Base-by-base conservation (phyloP, 2,113 vertebrate species). In the Corydoras maculifer region DNA sequence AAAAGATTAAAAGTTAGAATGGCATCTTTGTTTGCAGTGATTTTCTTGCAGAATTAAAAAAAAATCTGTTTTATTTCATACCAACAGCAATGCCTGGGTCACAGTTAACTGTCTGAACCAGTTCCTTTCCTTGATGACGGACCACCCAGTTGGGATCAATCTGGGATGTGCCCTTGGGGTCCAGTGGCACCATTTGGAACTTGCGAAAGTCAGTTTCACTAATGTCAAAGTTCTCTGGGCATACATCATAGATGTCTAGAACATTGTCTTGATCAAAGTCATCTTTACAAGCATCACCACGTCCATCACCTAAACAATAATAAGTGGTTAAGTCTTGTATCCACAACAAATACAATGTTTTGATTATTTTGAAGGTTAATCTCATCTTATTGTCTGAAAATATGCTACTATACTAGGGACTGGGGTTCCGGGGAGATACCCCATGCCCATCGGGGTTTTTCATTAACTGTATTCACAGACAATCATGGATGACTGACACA, bases 111-210 rank as follows among this genome's bases (percentile, higher is more conserved):
- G 97, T 99, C 84, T 99, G 97, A 75, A 99, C 95, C 51, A 99
- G 85, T 68, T 99, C 96, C 90, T 99, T 99, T 78, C 97, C 97
- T 84, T 99, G 94, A 81, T 99, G 96, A 75, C 95, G 93, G 51
- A 99, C 97, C 32, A 99, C 95, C 97, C 97, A 99, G 86, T 99
- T 98, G 31, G 97, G 97, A 84, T 99, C 97, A 76, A 95, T 99
- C 75, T 99, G 97, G 3, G 96, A 98, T 57, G 96, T 99, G 74
- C 97, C 97, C 84, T 97, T 99, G 59, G 97, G 97, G 83, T 99
- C 97, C 69, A 99, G 78, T 68, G 97, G 97, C 85, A 99, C 95
- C 97, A 99, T 99, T 84, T 99, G 97, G 85, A 99, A 99, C 79
- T 91, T 92, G 65, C 96, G 91, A 89, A 99, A 99, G 71, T 99